A percentile compares a stretch with the other conserved stretches of the same genome.
phyloP scores from a whole-genome alignment of 2,113 vertebrate species.

The Proteles cristata region DNA sequence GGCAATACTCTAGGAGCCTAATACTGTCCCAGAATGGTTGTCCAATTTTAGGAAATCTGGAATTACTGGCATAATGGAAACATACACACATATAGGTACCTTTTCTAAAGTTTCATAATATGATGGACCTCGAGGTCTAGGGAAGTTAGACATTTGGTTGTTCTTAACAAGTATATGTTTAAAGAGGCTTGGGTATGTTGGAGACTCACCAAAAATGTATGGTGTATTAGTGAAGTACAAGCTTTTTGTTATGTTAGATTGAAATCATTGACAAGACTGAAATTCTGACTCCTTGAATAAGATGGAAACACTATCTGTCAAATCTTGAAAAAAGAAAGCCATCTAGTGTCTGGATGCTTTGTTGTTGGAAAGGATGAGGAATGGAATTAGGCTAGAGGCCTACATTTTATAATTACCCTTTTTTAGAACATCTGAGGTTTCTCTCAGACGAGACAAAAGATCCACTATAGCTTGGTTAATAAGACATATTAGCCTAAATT shows the following conservation, averaged over 20 bases:
- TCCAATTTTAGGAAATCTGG: neutral
- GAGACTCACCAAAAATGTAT: neutral
- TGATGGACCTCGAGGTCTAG: neutral
- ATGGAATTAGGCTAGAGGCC: neutral
- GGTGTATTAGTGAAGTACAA: neutral
- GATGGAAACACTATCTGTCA: neutral
- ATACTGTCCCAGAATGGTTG: neutral
- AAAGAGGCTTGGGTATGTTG: neutral
- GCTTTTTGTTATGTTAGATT: neutral
- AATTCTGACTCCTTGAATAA: conserved; percentile 6
- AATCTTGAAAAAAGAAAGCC: neutral
- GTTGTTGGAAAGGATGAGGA: neutral
- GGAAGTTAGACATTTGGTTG: neutral
- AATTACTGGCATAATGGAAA: neutral
- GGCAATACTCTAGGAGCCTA: too few species aligned
- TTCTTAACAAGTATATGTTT: neutral
- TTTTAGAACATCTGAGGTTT: neutral
- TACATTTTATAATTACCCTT: neutral
- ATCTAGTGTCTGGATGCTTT: neutral
- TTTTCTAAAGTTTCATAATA: neutral
- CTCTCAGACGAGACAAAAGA: neutral
- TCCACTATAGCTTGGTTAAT: neutral
- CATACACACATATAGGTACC: neutral
- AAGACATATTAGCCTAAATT: neutral
- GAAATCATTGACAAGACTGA: neutral